Percentiles rank a stretch among this genome's conserved stretches.
phyloP scores from a whole-genome alignment of 2,797 vertebrate species.

The Coregonus sp. region DNA sequence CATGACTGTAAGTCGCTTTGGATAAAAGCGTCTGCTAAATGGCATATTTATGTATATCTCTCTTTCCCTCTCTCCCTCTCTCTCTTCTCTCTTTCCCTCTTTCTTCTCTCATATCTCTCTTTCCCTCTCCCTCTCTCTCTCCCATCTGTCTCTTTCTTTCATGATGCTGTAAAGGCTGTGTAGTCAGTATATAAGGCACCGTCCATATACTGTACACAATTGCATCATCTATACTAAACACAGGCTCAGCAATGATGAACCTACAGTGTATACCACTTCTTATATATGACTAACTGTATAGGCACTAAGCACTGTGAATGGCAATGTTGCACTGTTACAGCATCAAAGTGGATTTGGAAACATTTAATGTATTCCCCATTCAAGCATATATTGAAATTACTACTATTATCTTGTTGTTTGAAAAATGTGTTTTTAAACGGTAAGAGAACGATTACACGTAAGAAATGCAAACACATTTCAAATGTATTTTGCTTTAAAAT shows the following conservation, averaged over 20 bases:
- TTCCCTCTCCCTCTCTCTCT: background rate
- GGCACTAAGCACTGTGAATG: too few relatives aligned
- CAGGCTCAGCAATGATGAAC: background rate
- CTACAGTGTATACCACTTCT: background rate
- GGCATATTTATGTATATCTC: too few relatives aligned
- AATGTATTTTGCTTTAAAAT: background rate
- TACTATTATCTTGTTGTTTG: background rate
- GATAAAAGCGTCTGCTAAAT: too few relatives aligned
- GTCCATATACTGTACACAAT: background rate
- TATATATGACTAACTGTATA: background rate
- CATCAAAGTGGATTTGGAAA: too few relatives aligned
- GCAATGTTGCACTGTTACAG: too few relatives aligned
- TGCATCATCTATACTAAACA: slow-evolving; percentile 7
- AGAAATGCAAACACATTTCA: background rate
- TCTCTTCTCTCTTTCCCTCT: background rate
- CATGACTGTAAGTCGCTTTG: too few relatives aligned
- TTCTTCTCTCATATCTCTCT: background rate
- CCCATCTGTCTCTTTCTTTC: background rate
- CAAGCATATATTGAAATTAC: background rate
- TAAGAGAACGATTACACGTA: background rate
- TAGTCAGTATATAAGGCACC: background rate
- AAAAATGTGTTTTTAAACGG: background rate
- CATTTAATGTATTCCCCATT: background rate
- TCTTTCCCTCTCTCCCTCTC: too few relatives aligned
- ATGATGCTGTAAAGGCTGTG: background rate